phyloP scores from a whole-genome alignment of 2,888 invertebrate genomes.

The Conomelus anceps region DNA sequence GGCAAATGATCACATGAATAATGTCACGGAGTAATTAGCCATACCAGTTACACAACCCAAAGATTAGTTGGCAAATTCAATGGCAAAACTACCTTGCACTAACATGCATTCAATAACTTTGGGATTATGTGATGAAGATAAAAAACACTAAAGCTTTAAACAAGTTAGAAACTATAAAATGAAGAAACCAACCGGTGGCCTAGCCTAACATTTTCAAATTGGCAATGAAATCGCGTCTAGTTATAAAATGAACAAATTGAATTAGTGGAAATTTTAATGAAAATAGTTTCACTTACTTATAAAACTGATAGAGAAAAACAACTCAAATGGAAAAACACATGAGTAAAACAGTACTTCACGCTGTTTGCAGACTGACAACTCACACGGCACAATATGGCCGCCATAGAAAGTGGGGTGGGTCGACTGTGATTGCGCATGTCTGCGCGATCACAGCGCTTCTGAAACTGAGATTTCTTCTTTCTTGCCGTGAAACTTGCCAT shows the following conservation, averaged over 20 bases:
- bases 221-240: not conserved
- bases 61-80: not conserved
- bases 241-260: not conserved
- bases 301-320: constrained; percentile 15
- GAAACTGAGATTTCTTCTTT: too few species aligned
- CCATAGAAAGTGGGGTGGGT: constrained; percentile 19
- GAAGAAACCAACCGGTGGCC: constrained; percentile 3
- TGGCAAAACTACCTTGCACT: not conserved
- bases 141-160: not conserved
- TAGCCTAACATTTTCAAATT: constrained; percentile 6
- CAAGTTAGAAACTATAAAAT: not conserved
- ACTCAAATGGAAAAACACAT: constrained; percentile 20
- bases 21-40: not conserved
- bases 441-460: not conserved
- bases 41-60: not conserved
- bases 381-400: constrained; percentile 31
- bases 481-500: not conserved
- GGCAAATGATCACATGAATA: not conserved
- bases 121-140: not conserved
- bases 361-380: constrained; percentile 31
- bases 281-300: constrained; percentile 9
- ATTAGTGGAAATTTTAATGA: not conserved
- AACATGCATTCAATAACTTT: not conserved
- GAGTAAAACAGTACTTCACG: constrained; percentile 20
- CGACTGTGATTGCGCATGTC: constrained; percentile 1